Conservation (phyloP, 2,888 invertebrate species). For the Tiliacea citrago region DNA sequence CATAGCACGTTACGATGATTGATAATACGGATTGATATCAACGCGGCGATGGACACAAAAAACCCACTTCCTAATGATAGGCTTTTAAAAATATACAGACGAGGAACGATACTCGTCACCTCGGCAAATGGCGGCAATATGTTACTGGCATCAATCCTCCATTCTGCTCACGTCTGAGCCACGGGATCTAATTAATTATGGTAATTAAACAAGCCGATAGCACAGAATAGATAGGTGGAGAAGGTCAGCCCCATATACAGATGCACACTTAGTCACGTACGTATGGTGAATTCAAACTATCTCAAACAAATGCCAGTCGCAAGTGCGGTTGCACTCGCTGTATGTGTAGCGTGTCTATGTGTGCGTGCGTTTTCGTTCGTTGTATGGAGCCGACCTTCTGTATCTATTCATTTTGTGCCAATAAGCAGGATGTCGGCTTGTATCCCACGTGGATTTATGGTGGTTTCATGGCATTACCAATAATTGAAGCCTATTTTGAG, state of each 20-base stretch:
- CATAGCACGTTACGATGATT: conserved; percentile 81
- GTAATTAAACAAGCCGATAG: conserved; percentile 86
- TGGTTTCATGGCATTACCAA: conserved; percentile 37
- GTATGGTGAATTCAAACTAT: background rate
- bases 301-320: background rate
- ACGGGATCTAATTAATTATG: conserved; percentile 89
- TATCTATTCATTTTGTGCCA: background rate
- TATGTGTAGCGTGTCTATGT: background rate
- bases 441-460: conserved; percentile 72
- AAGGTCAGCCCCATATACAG: background rate
- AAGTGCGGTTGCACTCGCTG: background rate
- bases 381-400: conserved; percentile 3
- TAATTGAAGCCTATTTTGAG: conserved; percentile 30
- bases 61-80: conserved; percentile 86
- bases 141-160: conserved; percentile 88
- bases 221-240: background rate
- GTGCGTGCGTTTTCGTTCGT: background rate
- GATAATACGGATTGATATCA: conserved; percentile 82
- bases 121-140: conserved; percentile 85
- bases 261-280: too few relatives aligned
- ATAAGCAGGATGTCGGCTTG: conserved; percentile 74
- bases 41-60: conserved; percentile 77
- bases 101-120: conserved; percentile 82
- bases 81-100: conserved; percentile 81
- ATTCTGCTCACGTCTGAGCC: conserved; percentile 87